These are phyloP conservation scores for Atherinomorus stipes DNA, from an alignment of 2,113 vertebrate species.

Conservation along the genomic window DNA sequence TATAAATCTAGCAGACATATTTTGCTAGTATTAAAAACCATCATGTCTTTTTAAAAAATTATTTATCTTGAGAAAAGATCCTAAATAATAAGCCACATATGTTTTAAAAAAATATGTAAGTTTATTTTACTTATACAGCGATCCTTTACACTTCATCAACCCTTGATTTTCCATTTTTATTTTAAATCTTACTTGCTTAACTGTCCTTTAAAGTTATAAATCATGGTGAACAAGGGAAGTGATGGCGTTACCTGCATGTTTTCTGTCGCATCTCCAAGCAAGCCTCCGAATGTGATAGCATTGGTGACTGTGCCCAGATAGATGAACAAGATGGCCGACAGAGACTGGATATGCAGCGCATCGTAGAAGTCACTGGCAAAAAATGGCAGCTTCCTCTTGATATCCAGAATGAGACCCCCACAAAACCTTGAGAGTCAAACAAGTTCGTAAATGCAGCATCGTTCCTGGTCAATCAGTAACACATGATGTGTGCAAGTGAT, in stretches of 20 bases:
- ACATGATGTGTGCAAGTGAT: neutral
- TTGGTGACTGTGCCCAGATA: constrained; percentile 98
- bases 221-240: neutral
- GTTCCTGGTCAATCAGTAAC: neutral
- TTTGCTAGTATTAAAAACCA: too few relatives aligned
- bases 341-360: constrained; percentile 93
- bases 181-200: neutral
- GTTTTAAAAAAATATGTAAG: too few relatives aligned
- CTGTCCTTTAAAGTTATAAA: neutral
- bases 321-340: constrained; percentile 97
- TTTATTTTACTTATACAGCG: too few relatives aligned
- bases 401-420: constrained; percentile 93
- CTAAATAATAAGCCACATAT: neutral
- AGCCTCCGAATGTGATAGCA: constrained; percentile 97
- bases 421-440: constrained; percentile 86
- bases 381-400: constrained; percentile 95
- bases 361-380: constrained; percentile 97
- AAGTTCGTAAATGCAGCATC: neutral
- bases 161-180: too few relatives aligned
- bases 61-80: neutral
- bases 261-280: constrained; percentile 96
- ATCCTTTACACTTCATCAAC: neutral
- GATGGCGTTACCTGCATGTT: constrained; percentile 93
- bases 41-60: neutral
- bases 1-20: too few relatives aligned